Percentiles rank a stretch among this genome's conserved stretches.
Conservation (phyloP, 1,140 invertebrate species). For the Drosophila equinoxialis region DNA sequence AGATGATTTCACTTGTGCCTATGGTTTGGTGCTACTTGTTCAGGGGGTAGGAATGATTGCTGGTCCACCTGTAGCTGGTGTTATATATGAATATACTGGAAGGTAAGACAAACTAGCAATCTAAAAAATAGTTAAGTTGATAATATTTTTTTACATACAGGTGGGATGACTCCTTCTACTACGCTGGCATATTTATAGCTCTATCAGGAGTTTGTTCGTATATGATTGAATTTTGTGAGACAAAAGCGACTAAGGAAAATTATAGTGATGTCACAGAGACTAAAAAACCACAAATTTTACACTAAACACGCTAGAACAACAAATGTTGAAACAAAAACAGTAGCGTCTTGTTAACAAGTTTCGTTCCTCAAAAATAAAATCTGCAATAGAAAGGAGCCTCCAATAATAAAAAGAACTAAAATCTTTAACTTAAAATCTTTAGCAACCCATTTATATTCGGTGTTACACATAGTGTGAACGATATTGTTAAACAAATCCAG, state of each 20-base stretch:
- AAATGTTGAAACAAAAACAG: no score
- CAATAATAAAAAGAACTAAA: not conserved
- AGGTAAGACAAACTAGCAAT: slow-evolving; percentile 41
- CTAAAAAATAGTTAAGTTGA: not conserved
- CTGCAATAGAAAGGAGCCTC: no score
- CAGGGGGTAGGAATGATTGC: slow-evolving; percentile 89
- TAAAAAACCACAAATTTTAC: slow-evolving; percentile 82
- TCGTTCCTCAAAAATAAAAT: no score
- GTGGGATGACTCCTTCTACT: slow-evolving; percentile 88
- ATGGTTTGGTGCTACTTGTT: slow-evolving; percentile 93
- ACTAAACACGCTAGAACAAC: slow-evolving; percentile 45
- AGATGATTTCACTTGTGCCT: slow-evolving; percentile 91
- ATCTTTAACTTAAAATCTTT: slow-evolving; percentile 25
- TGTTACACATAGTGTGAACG: slow-evolving; percentile 32
- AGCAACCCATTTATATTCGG: slow-evolving; percentile 44
- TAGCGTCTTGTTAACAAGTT: no score
- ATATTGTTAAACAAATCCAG: slow-evolving; percentile 49
- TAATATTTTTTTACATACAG: slow-evolving; percentile 34
- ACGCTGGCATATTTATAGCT: slow-evolving; percentile 92
- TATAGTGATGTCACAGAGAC: slow-evolving; percentile 80
- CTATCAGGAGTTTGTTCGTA: slow-evolving; percentile 90
- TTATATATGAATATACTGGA: slow-evolving; percentile 74
- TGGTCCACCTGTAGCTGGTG: slow-evolving; percentile 86
- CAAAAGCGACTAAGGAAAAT: slow-evolving; percentile 72
- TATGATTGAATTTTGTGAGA: slow-evolving; percentile 76